Percentiles rank a stretch among this genome's conserved stretches.
Conservation (phyloP, 2,888 invertebrate genomes). For the Aspidiotus rigidus region DNA sequence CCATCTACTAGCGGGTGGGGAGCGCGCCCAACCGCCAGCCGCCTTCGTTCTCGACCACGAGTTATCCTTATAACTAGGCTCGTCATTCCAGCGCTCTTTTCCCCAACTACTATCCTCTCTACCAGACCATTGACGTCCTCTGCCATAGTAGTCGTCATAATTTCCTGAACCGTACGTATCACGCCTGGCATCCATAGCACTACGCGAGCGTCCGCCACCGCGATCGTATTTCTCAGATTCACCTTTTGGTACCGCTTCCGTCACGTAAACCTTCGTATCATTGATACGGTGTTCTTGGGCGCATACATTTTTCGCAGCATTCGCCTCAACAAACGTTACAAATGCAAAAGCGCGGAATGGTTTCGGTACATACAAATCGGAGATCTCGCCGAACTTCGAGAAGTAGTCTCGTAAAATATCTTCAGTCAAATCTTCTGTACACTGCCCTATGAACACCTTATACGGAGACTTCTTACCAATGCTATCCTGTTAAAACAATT, state of each 20-base stretch:
- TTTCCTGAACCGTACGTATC: slow-evolving; percentile 26
- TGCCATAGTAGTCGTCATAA: slow-evolving; percentile 35
- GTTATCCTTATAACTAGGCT: slow-evolving; percentile 27
- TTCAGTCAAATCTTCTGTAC: slow-evolving; percentile 83
- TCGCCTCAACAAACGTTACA: slow-evolving; percentile 86
- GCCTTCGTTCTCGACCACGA: slow-evolving; percentile 22
- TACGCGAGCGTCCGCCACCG: slow-evolving; percentile 30
- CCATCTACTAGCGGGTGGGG: slow-evolving; percentile 27
- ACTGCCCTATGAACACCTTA: slow-evolving; percentile 90
- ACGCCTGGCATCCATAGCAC: slow-evolving; percentile 18
- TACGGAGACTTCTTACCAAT: slow-evolving; percentile 49
- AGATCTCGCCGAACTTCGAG: slow-evolving; percentile 82
- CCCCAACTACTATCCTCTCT: slow-evolving; percentile 30
- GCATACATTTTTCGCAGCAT: slow-evolving; percentile 80
- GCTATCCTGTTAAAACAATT: slow-evolving; percentile 32
- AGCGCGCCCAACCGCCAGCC: slow-evolving; percentile 1
- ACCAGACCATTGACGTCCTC: slow-evolving; percentile 32
- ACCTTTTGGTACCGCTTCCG: slow-evolving; percentile 36
- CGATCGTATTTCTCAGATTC: slow-evolving; percentile 31
- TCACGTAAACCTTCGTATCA: slow-evolving; percentile 44
- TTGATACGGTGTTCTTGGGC: slow-evolving; percentile 91
- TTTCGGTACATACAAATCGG: slow-evolving; percentile 91
- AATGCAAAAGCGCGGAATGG: slow-evolving; percentile 88
- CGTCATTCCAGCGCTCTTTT: slow-evolving; percentile 35
- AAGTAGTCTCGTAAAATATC: slow-evolving; percentile 86